These are phyloP conservation scores for Mastomys natalensis DNA, from an alignment of 2,113 vertebrate genomes.

Conservation along the genomic window DNA sequence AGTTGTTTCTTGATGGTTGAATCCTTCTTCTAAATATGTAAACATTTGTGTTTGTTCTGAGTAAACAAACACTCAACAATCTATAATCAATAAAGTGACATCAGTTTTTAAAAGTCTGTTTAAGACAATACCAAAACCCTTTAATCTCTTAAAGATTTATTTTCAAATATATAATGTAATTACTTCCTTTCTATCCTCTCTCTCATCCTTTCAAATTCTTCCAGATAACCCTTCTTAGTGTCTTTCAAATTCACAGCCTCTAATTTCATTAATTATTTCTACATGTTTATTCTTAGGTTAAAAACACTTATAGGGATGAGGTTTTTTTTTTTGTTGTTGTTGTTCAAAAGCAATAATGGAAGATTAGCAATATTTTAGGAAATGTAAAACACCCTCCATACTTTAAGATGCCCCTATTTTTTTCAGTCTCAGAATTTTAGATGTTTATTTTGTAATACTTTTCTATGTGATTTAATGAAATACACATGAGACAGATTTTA, in stretches of 20 bases:
- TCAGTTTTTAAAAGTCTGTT: constrained; percentile 1
- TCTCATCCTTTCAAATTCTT: not conserved
- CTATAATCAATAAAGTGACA: not conserved
- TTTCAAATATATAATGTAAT: not conserved
- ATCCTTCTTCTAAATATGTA: not conserved
- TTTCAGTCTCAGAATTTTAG: constrained; percentile 19
- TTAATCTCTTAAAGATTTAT: not conserved
- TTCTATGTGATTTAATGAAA: not conserved
- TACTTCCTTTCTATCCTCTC: not conserved
- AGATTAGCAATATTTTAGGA: not conserved
- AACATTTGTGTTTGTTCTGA: constrained; percentile 2
- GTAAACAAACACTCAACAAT: not conserved
- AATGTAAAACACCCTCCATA: not conserved
- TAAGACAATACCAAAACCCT: not conserved
- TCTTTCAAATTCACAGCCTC: not conserved
- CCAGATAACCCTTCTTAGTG: too few species aligned
- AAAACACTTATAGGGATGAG: not conserved
- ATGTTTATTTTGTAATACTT: not conserved
- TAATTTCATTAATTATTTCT: not conserved
- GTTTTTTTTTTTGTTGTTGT: not conserved
- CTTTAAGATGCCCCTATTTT: not conserved
- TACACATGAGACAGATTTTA: not conserved
- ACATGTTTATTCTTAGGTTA: not conserved
- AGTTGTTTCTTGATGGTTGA: not conserved
- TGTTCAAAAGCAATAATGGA: constrained; percentile 10